Percentiles rank a stretch among this genome's conserved stretches.
Evolutionary conservation across 1,140 invertebrate species (phyloP).

Genomic region (Holotrichia oblita): DNA sequence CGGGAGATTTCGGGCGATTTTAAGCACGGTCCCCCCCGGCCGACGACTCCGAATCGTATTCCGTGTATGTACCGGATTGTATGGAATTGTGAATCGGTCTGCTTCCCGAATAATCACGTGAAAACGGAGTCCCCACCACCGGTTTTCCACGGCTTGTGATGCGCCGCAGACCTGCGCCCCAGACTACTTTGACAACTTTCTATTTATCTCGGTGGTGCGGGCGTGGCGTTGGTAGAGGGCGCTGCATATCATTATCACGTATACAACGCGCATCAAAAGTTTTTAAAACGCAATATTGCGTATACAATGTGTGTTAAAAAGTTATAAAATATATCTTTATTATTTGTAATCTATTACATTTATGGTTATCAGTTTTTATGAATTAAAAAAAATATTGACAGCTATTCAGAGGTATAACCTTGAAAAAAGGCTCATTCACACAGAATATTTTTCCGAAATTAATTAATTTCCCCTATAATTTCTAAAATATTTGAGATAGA

Average conservation of each 20-base stretch:
- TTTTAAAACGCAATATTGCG: too few relatives aligned
- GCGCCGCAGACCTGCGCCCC: background rate
- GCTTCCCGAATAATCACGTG: conserved; percentile 2
- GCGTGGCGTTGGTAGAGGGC: background rate
- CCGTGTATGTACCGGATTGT: background rate
- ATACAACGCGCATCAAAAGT: background rate
- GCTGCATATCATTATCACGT: background rate
- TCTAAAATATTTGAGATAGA: too few relatives aligned
- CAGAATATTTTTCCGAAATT: too few relatives aligned
- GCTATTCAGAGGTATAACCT: too few relatives aligned
- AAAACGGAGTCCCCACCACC: background rate
- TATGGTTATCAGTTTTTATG: too few relatives aligned
- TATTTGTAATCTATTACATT: too few relatives aligned
- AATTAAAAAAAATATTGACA: too few relatives aligned
- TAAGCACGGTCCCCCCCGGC: background rate
- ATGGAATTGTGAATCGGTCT: background rate
- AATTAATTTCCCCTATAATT: too few relatives aligned
- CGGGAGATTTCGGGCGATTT: too few relatives aligned
- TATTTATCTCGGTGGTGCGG: conserved; percentile 21
- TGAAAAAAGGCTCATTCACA: too few relatives aligned
- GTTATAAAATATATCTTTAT: too few relatives aligned
- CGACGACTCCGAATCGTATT: background rate
- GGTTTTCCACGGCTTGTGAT: background rate
- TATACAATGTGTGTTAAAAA: too few relatives aligned
- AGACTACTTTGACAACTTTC: background rate